Base-by-base conservation (phyloP, 2,888 invertebrate species). In the Pimpla rufipes region DNA sequence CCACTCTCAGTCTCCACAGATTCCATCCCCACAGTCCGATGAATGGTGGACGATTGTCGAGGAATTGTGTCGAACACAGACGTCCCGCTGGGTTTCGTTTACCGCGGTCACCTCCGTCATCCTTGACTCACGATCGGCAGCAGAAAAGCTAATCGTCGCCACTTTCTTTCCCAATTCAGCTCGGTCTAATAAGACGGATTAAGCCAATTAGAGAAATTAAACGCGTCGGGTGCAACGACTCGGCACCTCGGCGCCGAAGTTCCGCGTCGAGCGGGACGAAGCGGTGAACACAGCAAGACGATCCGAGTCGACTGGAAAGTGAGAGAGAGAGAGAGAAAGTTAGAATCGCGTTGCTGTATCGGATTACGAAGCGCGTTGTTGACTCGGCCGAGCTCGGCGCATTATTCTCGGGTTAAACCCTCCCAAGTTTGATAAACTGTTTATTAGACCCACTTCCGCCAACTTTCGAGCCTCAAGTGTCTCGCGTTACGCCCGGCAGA, bases 111-210 rank as follows among this genome's bases (percentile, higher is more conserved):
- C 62, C 62, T 73, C 62, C 75, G 64, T 79, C 47, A 55, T 73
- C 16, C 21, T 50, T 42, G 45, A 66, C 21, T 40, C 79, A 57
- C 50, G 71, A 78, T 74, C 76, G 45, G 7, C 45, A 79, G 75
- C 79, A 79, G 83, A 85, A 83, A 81, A 81, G 59, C 85, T 85
- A 83, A 80, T 80, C 78, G 74, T 57, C 86, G 62, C 52, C 87
- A 87, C 87, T 89, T 89, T 90, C 88, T 88, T 89, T 87, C 67
- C 85, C 88, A 87, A 89, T 89, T 88, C 87, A 79, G 66, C 67
- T 79, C 35, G 18, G 59, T 66, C 73, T 87, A 87, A 89, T 87
- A 88, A 88, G 87, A 84, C 81, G 71, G 87, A 89, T 90, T 87
- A 87, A 88, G 85, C 81, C 90, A 89, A 89, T 89, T 89, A 88